Evolutionary conservation across 2,888 invertebrate genomes (phyloP), one percentile per base, ranked within the genome.

Genomic region (Papilio gigon): DNA sequence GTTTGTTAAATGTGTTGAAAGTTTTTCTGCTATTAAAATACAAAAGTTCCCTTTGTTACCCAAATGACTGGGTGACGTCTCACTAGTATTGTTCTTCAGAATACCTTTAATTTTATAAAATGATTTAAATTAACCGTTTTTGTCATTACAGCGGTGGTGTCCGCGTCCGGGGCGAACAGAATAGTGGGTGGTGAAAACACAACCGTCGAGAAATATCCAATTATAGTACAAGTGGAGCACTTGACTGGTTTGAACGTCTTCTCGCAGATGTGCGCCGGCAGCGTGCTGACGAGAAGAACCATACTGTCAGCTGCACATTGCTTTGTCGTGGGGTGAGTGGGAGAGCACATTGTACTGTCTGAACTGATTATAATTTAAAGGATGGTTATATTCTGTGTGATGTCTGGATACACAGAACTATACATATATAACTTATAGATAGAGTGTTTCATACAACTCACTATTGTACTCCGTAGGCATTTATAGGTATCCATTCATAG

Each of bases 231-330:
- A 66, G 77, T 84, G n/a, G 85, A 86, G n/a, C 72, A 66, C 53
- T 11, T 68, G 9, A 17, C 56, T 59, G 71, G 58, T 12, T 68
- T 11, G 0, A 70, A 74, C 8, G 50, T 74, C 22, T 87, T 85
- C 86, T 40, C 73, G 2, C 85, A 84, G 65, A 73, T 71, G 20
- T 87, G 86, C 67, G 84, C 74, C 1, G 85, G 76, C 33, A 81
- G 47, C 70, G 77, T 87, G 62, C 71, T 88, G 9, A 87, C 75
- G 17, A 70, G 70, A 17, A 44, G 35, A 27, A 72, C 71, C 42
- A n/a, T 85, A 0, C 0, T 85, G 3, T 76, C 83, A 1, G 80
- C 81, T 22, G 86, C 85, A 0, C 80, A 82, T 40, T 87, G 87
- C 72, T 81, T 79, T 25, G 67, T 50, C 9, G 84, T 83, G 67